These are phyloP conservation scores for Acronicta leporina DNA, from an alignment of 2,888 invertebrate species.

Conservation along the genomic window DNA sequence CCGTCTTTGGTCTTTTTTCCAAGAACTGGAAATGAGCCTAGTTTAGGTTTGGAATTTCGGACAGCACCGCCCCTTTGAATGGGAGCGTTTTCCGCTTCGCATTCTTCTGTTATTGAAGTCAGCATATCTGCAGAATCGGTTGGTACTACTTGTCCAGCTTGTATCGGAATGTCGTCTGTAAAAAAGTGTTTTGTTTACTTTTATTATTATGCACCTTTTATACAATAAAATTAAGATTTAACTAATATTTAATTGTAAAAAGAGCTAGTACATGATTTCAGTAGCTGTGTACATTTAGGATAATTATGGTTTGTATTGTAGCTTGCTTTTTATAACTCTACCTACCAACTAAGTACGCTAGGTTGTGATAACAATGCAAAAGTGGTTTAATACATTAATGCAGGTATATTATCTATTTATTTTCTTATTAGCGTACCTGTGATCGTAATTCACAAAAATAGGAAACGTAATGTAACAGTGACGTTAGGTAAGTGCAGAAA, in stretches of 20 bases:
- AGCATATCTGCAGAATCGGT: constrained; percentile 89
- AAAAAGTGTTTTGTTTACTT: constrained; percentile 53
- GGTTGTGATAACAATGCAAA: constrained; percentile 10
- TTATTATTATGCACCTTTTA: constrained; percentile 6
- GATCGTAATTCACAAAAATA: constrained; percentile 55
- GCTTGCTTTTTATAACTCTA: constrained; percentile 21
- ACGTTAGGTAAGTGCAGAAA: constrained; percentile 36
- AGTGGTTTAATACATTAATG: constrained; percentile 1
- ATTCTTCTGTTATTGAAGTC: constrained; percentile 92
- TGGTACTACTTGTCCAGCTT: constrained; percentile 91
- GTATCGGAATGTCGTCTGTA: constrained; percentile 97
- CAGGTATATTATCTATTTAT: constrained; percentile 6
- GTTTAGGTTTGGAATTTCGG: constrained; percentile 90
- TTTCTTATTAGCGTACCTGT: constrained; percentile 55
- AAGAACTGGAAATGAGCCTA: constrained; percentile 89
- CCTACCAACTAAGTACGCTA: constrained; percentile 17
- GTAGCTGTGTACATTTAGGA: constrained; percentile 20
- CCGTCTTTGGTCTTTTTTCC: constrained; percentile 90
- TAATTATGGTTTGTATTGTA: constrained; percentile 36
- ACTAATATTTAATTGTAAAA: constrained; percentile 4
- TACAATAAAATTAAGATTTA: neutral
- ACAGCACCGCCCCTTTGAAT: constrained; percentile 86
- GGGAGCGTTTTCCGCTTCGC: constrained; percentile 85
- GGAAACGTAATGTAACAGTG: constrained; percentile 46
- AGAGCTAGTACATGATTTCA: constrained; percentile 1